These are phyloP conservation scores for Synanthedon andrenaeformis DNA, from an alignment of 2,888 invertebrate species.

Conservation along the genomic window DNA sequence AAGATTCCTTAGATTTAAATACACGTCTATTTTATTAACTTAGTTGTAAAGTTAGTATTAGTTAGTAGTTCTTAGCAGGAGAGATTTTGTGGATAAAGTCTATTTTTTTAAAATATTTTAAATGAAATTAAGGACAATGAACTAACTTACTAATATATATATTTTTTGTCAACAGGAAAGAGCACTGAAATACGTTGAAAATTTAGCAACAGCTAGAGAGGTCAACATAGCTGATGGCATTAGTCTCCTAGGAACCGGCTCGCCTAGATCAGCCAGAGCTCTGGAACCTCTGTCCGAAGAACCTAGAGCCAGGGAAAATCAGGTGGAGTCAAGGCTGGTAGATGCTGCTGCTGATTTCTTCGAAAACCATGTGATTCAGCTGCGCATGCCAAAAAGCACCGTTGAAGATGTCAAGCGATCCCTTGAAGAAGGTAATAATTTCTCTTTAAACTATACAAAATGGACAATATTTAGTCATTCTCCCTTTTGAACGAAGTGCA, in stretches of 20 bases:
- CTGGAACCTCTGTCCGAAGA: slow-evolving; percentile 78
- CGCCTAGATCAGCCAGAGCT: slow-evolving; percentile 69
- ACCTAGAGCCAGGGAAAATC: slow-evolving; percentile 77
- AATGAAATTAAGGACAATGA: too few relatives aligned
- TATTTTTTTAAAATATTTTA: too few relatives aligned
- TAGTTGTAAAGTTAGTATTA: too few relatives aligned
- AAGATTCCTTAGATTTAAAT: too few relatives aligned
- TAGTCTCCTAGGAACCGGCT: slow-evolving; percentile 57
- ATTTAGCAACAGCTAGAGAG: slow-evolving; percentile 59
- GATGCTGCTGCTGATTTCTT: slow-evolving; percentile 83
- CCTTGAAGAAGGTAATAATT: slow-evolving; percentile 80
- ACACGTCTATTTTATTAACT: too few relatives aligned
- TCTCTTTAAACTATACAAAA: background rate
- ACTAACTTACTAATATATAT: too few relatives aligned
- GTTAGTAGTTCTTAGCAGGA: too few relatives aligned
- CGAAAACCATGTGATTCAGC: slow-evolving; percentile 83
- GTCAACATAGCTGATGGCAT: slow-evolving; percentile 72
- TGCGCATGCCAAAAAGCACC: slow-evolving; percentile 81
- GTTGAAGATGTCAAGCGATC: slow-evolving; percentile 82
- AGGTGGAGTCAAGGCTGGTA: slow-evolving; percentile 78
- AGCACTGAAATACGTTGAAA: slow-evolving; percentile 77
- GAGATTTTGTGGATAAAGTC: too few relatives aligned
- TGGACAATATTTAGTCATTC: too few relatives aligned
- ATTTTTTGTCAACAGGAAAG: slow-evolving; percentile 69
- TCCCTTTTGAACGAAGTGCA: too few relatives aligned